phyloP scores from a whole-genome alignment of 2,113 vertebrate species.

The Sinocyclocheilus anophthalmus region DNA sequence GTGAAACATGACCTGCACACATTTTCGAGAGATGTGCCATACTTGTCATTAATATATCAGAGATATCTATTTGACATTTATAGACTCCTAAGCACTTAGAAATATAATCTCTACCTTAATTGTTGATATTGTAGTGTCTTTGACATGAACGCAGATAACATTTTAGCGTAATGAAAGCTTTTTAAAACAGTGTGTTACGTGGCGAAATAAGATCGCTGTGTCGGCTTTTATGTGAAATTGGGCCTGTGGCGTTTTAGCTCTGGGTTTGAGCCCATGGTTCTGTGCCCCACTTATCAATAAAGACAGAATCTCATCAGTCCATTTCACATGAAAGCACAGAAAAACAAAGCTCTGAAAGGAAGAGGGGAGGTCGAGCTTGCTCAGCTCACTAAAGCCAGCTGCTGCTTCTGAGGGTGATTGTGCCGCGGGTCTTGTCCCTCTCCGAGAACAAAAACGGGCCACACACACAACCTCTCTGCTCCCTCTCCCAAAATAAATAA shows the following conservation, averaged over 20 bases:
- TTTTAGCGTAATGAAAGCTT: neutral
- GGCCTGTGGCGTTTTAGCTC: constrained; percentile 24
- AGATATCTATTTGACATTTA: no score
- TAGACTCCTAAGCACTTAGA: neutral
- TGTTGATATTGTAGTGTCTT: neutral
- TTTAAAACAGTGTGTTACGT: neutral
- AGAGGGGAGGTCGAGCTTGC: constrained; percentile 40
- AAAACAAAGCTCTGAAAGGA: constrained; percentile 52
- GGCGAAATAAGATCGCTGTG: neutral
- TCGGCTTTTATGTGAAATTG: constrained; percentile 37
- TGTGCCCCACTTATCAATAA: constrained; percentile 46
- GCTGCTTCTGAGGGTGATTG: constrained; percentile 59
- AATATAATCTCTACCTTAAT: neutral
- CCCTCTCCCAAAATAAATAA: constrained; percentile 51
- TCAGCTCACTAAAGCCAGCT: constrained; percentile 50
- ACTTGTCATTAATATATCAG: no score
- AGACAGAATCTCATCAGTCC: constrained; percentile 50
- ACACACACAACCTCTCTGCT: constrained; percentile 53
- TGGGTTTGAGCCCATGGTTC: neutral
- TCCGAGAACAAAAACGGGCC: constrained; percentile 53
- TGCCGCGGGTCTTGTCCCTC: constrained; percentile 56
- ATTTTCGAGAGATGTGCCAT: no score
- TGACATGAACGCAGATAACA: neutral
- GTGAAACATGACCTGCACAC: no score
- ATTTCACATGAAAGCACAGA: constrained; percentile 52